Conservation (phyloP, 2,888 invertebrate genomes). For the Caenorhabditis uteleia region DNA sequence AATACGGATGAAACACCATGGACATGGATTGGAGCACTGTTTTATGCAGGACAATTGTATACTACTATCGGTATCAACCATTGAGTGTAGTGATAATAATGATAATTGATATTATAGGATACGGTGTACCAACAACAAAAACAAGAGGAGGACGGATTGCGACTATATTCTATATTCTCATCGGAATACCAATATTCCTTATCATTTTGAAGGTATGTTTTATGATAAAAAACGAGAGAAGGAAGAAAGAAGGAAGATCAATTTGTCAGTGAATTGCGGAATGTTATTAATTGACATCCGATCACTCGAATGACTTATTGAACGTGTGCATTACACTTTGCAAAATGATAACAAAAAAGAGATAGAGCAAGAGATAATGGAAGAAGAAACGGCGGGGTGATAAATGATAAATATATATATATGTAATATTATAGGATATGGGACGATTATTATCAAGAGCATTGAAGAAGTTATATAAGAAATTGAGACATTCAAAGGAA, state of each 20-base stretch:
- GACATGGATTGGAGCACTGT: conserved; percentile 65
- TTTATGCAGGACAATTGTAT: conserved; percentile 68
- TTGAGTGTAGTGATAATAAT: neutral
- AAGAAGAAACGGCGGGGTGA: too few relatives aligned
- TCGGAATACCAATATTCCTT: conserved; percentile 67
- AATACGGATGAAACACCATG: conserved; percentile 56
- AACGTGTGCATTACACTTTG: too few relatives aligned
- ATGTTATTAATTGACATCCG: conserved; percentile 29
- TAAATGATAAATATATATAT: too few relatives aligned
- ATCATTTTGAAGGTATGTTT: conserved; percentile 62
- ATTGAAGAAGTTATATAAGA: conserved; percentile 60
- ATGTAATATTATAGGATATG: conserved; percentile 54
- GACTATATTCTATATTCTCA: conserved; percentile 63
- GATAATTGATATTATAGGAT: conserved; percentile 53
- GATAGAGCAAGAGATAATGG: too few relatives aligned
- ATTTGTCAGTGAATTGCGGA: conserved; percentile 12
- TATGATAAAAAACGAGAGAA: too few relatives aligned
- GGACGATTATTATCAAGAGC: conserved; percentile 60
- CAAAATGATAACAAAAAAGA: too few relatives aligned
- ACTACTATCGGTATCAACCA: conserved; percentile 63
- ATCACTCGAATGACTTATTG: too few relatives aligned
- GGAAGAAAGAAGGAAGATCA: too few relatives aligned
- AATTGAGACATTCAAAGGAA: conserved; percentile 47
- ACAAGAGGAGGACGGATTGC: conserved; percentile 58
- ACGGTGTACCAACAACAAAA: conserved; percentile 62